Base-by-base conservation (phyloP, 2,113 vertebrate genomes). In the Hassar affinis region DNA sequence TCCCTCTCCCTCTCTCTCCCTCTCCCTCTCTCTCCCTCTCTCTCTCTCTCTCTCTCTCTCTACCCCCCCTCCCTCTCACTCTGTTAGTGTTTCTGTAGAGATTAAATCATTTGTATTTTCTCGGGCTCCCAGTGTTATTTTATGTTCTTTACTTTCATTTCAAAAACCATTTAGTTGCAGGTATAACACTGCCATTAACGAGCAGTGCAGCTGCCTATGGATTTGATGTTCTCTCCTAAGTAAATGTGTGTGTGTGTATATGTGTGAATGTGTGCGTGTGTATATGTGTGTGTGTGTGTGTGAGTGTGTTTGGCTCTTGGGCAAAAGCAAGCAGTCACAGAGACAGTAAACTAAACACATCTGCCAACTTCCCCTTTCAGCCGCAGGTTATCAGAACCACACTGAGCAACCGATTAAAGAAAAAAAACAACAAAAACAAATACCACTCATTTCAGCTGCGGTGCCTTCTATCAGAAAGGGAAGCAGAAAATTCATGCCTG, bases 271-370 rank as follows among this genome's bases (percentile, higher is more conserved):
- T 47, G 45, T 47, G 52, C 80, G 71, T 82, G 66, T 74, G 81
- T 79, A 62, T 27, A 42, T 59, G 57, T 42, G 59, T 66, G 38
- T 18, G 66, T 8, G 57, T 62, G 82, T 52, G 54, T 22, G 79
- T 25, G 76, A 57, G 80, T 59, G 80, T 82, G 69, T 82, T 78
- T 59, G 76, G 77, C 83, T 84, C 83, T 14, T 72, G 83, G 83
- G 83, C 83, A 72, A n/a, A 83, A 77, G 47, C 56, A 78, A 83
- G 82, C 74, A 87, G 82, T 85, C 84, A 80, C 79, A 79, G 72
- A 64, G 81, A 80, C 84, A 80, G 78, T 88, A 88, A 88, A 88
- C 87, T 86, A 86, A 85, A 83, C 87, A 88, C 86, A 88, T 88
- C 87, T 87, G 84, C 87, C 87, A 88, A 75, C 81, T 84, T 84